phyloP scores from a whole-genome alignment of 2,888 invertebrate genomes.

The Meloe dianella region DNA sequence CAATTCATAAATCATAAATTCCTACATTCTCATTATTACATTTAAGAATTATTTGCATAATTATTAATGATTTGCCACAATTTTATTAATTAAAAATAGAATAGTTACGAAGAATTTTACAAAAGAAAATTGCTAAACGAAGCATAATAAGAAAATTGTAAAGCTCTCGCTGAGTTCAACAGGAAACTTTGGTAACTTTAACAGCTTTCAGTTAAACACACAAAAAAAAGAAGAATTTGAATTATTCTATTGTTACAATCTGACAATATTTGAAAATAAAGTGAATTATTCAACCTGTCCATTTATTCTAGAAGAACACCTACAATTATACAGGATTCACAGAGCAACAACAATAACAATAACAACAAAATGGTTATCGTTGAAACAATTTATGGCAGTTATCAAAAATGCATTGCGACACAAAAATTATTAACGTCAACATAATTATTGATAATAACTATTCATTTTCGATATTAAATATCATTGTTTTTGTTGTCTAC shows the following conservation, averaged over 20 bases:
- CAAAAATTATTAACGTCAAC: background rate
- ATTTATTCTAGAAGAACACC: background rate
- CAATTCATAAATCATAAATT: constrained; percentile 2
- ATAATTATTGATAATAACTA: background rate
- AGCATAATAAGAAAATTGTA: background rate
- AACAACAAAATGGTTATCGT: background rate
- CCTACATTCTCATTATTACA: background rate
- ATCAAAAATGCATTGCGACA: background rate
- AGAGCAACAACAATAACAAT: too few species aligned
- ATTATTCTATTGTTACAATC: background rate
- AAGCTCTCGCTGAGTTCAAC: background rate
- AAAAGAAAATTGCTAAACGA: background rate
- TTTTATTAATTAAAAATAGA: background rate
- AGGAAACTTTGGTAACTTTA: background rate
- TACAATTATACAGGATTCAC: background rate
- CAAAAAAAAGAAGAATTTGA: background rate
- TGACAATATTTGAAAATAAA: background rate
- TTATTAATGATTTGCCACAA: background rate
- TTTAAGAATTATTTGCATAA: background rate
- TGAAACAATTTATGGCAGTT: background rate
- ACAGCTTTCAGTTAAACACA: background rate
- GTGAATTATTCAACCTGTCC: background rate
- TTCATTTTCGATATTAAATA: background rate
- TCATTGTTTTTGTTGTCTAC: background rate
- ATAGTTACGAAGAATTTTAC: background rate